Evolutionary conservation across 2,113 vertebrate genomes (phyloP), one percentile per base, ranked within the genome.

Genomic region (Istiophorus platypterus): DNA sequence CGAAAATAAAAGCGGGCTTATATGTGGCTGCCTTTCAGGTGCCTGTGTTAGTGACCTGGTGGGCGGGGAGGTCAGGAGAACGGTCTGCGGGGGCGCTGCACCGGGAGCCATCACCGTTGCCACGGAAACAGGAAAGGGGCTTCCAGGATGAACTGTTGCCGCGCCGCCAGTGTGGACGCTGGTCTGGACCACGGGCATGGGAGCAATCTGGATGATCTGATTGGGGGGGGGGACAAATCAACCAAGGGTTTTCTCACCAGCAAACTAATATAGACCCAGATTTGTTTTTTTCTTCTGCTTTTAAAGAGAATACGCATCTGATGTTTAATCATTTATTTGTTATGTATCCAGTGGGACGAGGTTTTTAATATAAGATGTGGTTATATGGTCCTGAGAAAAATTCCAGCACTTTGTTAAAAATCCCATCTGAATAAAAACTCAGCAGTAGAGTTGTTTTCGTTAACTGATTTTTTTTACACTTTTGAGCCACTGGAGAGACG

Each of bases 161-260:
- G 78, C 29, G 37, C 56, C 58, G 31, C 54, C 54, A 41, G 90
- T 86, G 80, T 93, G 84, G 64, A 95, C 66, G 24, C 79, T 93
- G 49, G 96, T 93, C 85, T 97, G 96, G 88, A 96, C 96, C 88
- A 97, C 93, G 1, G 97, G 96, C 93, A 97, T 93, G 0, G 97
- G 95, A 45, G 96, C 96, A 61, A 98, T 94, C 92, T 97, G 97
- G 89, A 98, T 96, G 78, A 98, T 96, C 97, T 97, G n/a, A 87
- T 5, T n/a, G 5, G 26, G 61, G 56, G 34, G 37, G 3, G 56
- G 31, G 11, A 72, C 45, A 79, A 12, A 64, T 14, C 14, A 62
- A 72, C 11, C 57, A 64, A 58, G 18, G 26, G 57, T 20, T 66
- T 58, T 52, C 31, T 39, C 62, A 39, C 39, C 41, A 49, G 34